Conservation (phyloP, 2,797 vertebrate species). For the Onychomys arenicola region DNA sequence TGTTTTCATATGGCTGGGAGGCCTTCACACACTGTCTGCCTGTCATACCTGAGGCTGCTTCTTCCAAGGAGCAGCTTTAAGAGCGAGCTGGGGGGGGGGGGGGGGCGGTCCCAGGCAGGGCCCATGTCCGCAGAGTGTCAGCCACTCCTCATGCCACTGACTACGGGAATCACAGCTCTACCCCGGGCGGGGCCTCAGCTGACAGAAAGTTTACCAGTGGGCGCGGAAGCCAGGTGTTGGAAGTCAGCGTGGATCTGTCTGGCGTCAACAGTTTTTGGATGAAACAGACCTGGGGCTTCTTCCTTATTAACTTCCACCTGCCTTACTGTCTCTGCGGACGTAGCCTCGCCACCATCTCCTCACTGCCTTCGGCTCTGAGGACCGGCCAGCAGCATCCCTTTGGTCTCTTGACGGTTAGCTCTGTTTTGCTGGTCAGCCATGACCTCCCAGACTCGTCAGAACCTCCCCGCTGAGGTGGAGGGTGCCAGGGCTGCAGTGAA, state of each 20-base stretch:
- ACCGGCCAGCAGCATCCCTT: not conserved
- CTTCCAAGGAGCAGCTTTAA: not conserved
- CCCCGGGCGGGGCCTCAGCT: not conserved
- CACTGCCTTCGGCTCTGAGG: too few species aligned
- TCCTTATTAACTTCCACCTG: not conserved
- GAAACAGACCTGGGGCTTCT: conserved; percentile 80
- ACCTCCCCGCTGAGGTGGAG: conserved; percentile 83
- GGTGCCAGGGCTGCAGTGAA: conserved; percentile 73
- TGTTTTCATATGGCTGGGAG: not conserved
- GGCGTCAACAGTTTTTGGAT: conserved; percentile 89
- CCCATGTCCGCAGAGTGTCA: not conserved
- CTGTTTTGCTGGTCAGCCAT: not conserved
- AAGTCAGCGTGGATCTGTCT: conserved; percentile 72
- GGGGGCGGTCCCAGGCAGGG: not conserved
- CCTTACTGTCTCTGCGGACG: not conserved
- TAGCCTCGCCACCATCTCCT: too few species aligned
- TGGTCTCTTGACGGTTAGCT: not conserved
- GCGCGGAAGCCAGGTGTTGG: not conserved
- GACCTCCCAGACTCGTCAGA: conserved; percentile 47
- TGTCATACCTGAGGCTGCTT: not conserved
- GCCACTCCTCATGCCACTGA: not conserved
- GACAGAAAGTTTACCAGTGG: not conserved
- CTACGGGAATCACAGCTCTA: not conserved
- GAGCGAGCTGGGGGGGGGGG: not conserved
- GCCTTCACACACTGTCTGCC: not conserved